These are phyloP conservation scores for Lathamus discolor DNA, from an alignment of 2,113 vertebrate genomes.

Conservation along the genomic window DNA sequence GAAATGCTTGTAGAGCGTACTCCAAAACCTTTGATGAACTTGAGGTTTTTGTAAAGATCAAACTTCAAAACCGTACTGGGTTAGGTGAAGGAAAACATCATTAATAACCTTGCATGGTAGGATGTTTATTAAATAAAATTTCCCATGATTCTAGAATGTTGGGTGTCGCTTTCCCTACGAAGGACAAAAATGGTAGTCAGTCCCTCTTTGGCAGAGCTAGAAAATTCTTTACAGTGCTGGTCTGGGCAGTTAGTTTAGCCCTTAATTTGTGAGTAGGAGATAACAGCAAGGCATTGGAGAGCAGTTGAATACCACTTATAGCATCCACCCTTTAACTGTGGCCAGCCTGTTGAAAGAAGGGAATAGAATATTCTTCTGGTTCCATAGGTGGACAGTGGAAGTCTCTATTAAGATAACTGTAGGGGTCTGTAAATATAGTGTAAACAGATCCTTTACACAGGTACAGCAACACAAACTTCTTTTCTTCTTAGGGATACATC, in stretches of 20 bases:
- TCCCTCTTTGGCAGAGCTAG: background rate
- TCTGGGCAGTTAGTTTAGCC: background rate
- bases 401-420: background rate
- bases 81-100: background rate
- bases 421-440: background rate
- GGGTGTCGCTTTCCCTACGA: background rate
- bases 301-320: background rate
- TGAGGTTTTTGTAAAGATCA: background rate
- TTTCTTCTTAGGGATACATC: background rate
- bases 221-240: background rate
- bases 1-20: background rate
- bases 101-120: rapidly evolving
- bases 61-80: background rate
- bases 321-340: background rate
- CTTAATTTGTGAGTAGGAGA: background rate
- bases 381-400: background rate
- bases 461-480: background rate
- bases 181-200: background rate
- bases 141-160: background rate
- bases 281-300: background rate
- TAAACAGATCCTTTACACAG: background rate
- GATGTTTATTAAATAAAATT: background rate
- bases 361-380: background rate
- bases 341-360: background rate
- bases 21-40: background rate